phyloP scores from a whole-genome alignment of 92 coral and sea anemone species.

The Parazoanthus darwini region DNA sequence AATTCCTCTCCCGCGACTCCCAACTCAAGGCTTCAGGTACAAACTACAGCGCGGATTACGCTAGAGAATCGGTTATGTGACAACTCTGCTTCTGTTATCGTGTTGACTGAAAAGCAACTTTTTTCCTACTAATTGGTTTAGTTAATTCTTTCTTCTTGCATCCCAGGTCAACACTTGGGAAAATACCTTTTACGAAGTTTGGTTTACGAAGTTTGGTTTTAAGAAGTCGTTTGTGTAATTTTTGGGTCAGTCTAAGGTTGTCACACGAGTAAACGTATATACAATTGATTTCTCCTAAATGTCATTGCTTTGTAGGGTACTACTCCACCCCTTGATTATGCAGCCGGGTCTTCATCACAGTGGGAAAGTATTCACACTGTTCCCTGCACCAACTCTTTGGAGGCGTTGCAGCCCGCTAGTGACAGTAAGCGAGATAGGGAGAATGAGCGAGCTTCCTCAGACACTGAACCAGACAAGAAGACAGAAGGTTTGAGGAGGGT shows the following conservation, averaged over 20 bases:
- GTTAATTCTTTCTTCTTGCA: too few species aligned
- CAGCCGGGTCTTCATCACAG: constrained; percentile 42
- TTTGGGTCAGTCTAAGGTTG: too few species aligned
- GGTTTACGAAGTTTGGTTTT: too few species aligned
- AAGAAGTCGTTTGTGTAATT: too few species aligned
- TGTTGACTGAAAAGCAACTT: background rate
- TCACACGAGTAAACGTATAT: too few species aligned
- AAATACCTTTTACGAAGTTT: too few species aligned
- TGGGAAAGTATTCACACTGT: constrained; percentile 68
- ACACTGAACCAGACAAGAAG: constrained; percentile 40
- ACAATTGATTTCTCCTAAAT: background rate
- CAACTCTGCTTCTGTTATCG: background rate
- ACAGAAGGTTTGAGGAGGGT: constrained; percentile 58
- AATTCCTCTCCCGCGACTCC: constrained; percentile 67
- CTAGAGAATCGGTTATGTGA: background rate
- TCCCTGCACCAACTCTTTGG: constrained; percentile 59
- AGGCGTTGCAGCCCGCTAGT: constrained; percentile 7
- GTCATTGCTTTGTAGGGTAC: constrained; percentile 17
- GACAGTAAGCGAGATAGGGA: constrained; percentile 5
- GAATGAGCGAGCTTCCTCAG: constrained; percentile 24
- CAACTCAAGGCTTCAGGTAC: constrained; percentile 27
- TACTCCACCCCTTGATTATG: constrained; percentile 26
- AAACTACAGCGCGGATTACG: background rate
- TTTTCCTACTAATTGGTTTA: background rate
- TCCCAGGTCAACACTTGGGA: too few species aligned